phyloP scores from a whole-genome alignment of 2,888 invertebrate species.

The Idaea straminata region DNA sequence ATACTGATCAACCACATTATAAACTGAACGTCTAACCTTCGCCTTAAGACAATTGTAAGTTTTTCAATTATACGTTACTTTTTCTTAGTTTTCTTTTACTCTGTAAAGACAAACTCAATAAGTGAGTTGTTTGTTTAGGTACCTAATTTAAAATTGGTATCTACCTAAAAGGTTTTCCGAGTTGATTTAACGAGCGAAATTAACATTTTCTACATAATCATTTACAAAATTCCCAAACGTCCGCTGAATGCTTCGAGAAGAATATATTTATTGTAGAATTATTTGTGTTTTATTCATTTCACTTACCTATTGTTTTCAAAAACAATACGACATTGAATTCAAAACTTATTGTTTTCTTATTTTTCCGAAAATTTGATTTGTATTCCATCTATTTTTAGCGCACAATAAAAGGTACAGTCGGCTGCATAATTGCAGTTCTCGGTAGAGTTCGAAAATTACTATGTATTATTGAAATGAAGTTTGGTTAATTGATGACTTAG shows the following conservation, averaged over 20 bases:
- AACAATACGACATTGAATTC: neutral
- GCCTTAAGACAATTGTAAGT: too few relatives aligned
- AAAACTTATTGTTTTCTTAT: neutral
- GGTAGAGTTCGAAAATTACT: too few relatives aligned
- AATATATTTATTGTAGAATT: neutral
- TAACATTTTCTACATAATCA: neutral
- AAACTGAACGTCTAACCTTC: too few relatives aligned
- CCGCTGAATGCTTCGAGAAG: neutral
- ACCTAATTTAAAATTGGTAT: neutral
- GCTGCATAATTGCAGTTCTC: too few relatives aligned
- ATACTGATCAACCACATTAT: too few relatives aligned
- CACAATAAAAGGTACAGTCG: too few relatives aligned
- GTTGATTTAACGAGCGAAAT: neutral
- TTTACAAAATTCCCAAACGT: neutral
- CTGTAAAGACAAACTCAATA: neutral
- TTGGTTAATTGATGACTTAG: too few relatives aligned
- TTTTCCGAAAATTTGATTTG: neutral
- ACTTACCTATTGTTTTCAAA: neutral
- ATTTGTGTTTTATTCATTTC: neutral
- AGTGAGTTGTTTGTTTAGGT: neutral
- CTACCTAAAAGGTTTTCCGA: neutral
- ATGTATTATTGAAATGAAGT: too few relatives aligned
- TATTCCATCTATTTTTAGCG: neutral
- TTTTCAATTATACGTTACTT: too few relatives aligned
- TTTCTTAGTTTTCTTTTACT: too few relatives aligned